These are phyloP conservation scores for Aurelia aurita complex sp. Pacific DNA, from an alignment of 30 jellyfish, hydroid and myxozoan genomes.

Conservation along the genomic window DNA sequence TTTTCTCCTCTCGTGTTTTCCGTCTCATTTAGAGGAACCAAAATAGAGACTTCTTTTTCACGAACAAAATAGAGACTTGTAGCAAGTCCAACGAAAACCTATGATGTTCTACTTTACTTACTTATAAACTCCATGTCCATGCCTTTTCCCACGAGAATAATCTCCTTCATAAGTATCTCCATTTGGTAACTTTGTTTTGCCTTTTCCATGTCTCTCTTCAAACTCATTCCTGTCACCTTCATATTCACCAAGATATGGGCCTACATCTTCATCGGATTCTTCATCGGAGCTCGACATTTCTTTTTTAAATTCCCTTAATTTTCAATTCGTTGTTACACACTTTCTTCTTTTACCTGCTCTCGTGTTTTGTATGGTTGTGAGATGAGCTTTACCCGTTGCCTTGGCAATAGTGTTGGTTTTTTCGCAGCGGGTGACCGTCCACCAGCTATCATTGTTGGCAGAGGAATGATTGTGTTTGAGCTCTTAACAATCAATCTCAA, in stretches of 20 bases:
- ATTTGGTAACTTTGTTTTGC: constrained; percentile 72
- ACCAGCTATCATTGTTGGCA: background rate
- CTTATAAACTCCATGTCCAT: constrained; percentile 73
- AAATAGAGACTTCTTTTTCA: too few species aligned
- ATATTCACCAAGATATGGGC: constrained; percentile 76
- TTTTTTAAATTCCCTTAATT: background rate
- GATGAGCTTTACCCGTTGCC: constrained; percentile 7
- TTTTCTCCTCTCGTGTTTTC: too few species aligned
- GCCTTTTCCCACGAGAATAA: constrained; percentile 68
- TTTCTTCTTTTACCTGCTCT: background rate
- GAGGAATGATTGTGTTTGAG: too few species aligned
- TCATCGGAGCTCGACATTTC: constrained; percentile 75
- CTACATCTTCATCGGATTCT: constrained; percentile 73
- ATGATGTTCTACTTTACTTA: background rate
- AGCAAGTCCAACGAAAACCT: too few species aligned
- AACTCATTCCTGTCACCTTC: constrained; percentile 78
- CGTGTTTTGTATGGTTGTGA: too few species aligned
- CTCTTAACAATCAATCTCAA: too few species aligned
- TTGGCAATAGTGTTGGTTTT: background rate
- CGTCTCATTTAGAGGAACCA: too few species aligned
- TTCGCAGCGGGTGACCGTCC: background rate
- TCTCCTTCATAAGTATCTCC: constrained; percentile 83
- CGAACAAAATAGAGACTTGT: too few species aligned
- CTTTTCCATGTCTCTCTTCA: constrained; percentile 78
- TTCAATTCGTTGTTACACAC: background rate